A percentile compares a stretch with the other conserved stretches of the same genome.
These are phyloP conservation scores for Spicauda simplicius DNA, from an alignment of 2,888 invertebrate species.

Conservation along the genomic window DNA sequence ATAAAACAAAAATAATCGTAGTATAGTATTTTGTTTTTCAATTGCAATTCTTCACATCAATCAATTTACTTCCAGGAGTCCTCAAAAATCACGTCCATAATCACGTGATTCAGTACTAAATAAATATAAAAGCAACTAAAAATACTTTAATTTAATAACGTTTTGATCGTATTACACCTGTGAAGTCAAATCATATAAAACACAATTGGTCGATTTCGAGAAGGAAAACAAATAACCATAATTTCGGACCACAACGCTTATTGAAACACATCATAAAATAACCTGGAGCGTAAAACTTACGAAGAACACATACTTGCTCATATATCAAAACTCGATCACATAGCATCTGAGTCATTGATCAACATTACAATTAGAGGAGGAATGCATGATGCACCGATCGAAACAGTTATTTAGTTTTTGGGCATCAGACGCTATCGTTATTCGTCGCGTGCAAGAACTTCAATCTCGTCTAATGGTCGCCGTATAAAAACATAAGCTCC, in stretches of 20 bases:
- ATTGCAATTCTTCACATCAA: too few relatives aligned
- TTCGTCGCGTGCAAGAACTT: slow-evolving; percentile 29
- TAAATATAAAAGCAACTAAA: too few relatives aligned
- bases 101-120: too few relatives aligned
- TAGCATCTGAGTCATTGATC: slow-evolving; percentile 15
- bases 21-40: too few relatives aligned
- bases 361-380: slow-evolving; percentile 29
- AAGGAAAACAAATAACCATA: background rate
- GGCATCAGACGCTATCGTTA: slow-evolving; percentile 6
- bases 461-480: slow-evolving; percentile 30
- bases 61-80: too few relatives aligned
- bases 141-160: too few relatives aligned
- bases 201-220: background rate
- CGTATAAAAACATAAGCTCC: slow-evolving; percentile 34
- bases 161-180: background rate
- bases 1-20: too few relatives aligned
- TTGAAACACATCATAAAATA: background rate
- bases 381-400: slow-evolving; percentile 18
- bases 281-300: too few relatives aligned
- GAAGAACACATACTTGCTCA: background rate
- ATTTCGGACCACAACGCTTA: background rate
- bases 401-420: slow-evolving; percentile 26
- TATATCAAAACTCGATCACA: slow-evolving; percentile 5
- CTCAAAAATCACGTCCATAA: too few relatives aligned
- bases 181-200: background rate